Evolutionary conservation across 2,113 vertebrate species (phyloP).

Genomic region (Phycodurus eques): DNA sequence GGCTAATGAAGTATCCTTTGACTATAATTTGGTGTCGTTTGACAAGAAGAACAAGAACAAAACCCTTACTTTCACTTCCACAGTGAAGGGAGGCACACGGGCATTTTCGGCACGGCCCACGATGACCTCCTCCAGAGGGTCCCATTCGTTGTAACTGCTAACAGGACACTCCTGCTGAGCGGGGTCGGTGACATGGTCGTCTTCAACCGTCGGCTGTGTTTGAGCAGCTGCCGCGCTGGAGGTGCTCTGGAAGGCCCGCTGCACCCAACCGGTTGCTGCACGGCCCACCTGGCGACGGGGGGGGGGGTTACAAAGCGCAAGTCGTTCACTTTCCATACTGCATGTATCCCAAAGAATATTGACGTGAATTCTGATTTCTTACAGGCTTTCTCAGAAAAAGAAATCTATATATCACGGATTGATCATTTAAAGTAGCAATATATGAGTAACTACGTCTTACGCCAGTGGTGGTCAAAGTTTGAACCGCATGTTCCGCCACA

Average conservation of each 20-base stretch:
- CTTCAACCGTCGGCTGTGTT: constrained; percentile 68
- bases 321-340: background rate
- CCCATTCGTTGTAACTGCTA: constrained; percentile 95
- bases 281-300: constrained; percentile 76
- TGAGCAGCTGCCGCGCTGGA: constrained; percentile 82
- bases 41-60: background rate
- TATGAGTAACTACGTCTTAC: too few relatives aligned
- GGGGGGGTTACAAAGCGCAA: background rate
- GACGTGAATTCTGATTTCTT: too few relatives aligned
- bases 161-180: constrained; percentile 83
- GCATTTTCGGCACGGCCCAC: constrained; percentile 96
- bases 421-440: too few relatives aligned
- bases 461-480: too few relatives aligned
- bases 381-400: too few relatives aligned
- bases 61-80: constrained; percentile 91
- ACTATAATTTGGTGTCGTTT: background rate
- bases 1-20: background rate
- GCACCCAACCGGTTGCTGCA: constrained; percentile 81
- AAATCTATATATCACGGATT: too few relatives aligned
- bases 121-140: constrained; percentile 94
- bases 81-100: constrained; percentile 89
- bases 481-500: too few relatives aligned
- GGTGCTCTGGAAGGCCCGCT: constrained; percentile 87
- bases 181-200: constrained; percentile 71
- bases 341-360: too few relatives aligned